Conservation (phyloP, 2,888 invertebrate species). For the Nasonia oneida region DNA sequence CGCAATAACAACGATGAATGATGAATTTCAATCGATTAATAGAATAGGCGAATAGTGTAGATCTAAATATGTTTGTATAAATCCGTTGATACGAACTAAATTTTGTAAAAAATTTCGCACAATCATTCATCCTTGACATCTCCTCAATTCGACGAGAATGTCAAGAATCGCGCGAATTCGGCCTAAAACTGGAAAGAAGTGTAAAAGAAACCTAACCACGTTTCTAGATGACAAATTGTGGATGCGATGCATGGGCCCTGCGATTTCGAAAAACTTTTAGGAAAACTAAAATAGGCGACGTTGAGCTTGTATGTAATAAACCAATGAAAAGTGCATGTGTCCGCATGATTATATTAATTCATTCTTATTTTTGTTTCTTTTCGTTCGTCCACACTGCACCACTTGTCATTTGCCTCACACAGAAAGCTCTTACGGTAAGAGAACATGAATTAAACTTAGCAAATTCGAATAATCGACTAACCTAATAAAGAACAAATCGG, state of each 20-base stretch:
- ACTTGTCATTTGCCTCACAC: constrained; percentile 65
- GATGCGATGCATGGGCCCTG: constrained; percentile 78
- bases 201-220: constrained; percentile 64
- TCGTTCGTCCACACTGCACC: constrained; percentile 59
- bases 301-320: constrained; percentile 77
- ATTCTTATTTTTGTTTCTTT: constrained; percentile 66
- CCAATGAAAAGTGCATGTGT: constrained; percentile 59
- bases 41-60: not conserved
- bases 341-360: constrained; percentile 67
- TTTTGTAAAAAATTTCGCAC: not conserved
- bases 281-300: constrained; percentile 78
- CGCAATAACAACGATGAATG: not conserved
- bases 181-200: constrained; percentile 27
- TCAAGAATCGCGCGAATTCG: constrained; percentile 51
- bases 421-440: constrained; percentile 79
- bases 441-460: constrained; percentile 55
- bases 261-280: constrained; percentile 77
- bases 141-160: not conserved
- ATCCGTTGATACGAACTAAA: not conserved
- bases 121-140: constrained; percentile 16
- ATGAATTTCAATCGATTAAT: not conserved
- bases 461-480: constrained; percentile 10
- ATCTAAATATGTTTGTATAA: not conserved
- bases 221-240: constrained; percentile 78
- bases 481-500: constrained; percentile 13